A percentile compares a stretch with the other conserved stretches of the same genome.
Evolutionary conservation across 2,888 invertebrate species (phyloP).

Genomic region (Lepidocyrtinus sp.): DNA sequence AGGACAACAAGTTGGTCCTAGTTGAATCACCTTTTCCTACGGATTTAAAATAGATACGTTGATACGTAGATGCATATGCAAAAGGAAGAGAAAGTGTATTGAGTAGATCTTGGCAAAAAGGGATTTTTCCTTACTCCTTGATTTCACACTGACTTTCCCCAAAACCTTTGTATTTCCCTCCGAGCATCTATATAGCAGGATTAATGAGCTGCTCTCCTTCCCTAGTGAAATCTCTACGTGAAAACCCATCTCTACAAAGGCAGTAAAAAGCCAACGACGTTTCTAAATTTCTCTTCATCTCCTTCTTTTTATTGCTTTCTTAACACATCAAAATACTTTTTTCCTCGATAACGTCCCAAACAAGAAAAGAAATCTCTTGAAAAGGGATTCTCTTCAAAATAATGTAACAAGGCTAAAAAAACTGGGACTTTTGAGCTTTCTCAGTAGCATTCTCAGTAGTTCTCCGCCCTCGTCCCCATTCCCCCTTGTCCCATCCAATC

Average conservation of each 20-base stretch:
- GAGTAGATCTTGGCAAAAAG: too few species aligned
- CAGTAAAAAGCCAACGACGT: not conserved
- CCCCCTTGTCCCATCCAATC: not conserved
- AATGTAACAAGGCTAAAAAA: not conserved
- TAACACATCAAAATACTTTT: constrained; percentile 9
- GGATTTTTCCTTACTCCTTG: not conserved
- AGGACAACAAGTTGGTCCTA: constrained; percentile 9
- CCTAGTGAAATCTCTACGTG: constrained; percentile 31
- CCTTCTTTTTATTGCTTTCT: constrained; percentile 20
- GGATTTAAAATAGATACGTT: not conserved
- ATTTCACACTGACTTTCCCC: not conserved
- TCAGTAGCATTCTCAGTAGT: too few species aligned
- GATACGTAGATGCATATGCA: not conserved
- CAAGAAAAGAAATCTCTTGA: not conserved
- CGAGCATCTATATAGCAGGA: constrained; percentile 30
- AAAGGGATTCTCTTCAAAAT: not conserved
- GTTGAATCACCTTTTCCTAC: not conserved
- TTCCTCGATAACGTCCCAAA: not conserved
- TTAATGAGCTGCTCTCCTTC: constrained; percentile 39
- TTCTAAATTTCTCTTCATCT: constrained; percentile 26
- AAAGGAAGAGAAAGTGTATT: not conserved
- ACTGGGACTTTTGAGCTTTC: not conserved
- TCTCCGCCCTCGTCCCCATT: not conserved
- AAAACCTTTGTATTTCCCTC: not conserved
- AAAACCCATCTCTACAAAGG: not conserved